These are phyloP conservation scores for Hyperoplus lanceolatus DNA, from an alignment of 2,797 vertebrate species.

Conservation along the genomic window DNA sequence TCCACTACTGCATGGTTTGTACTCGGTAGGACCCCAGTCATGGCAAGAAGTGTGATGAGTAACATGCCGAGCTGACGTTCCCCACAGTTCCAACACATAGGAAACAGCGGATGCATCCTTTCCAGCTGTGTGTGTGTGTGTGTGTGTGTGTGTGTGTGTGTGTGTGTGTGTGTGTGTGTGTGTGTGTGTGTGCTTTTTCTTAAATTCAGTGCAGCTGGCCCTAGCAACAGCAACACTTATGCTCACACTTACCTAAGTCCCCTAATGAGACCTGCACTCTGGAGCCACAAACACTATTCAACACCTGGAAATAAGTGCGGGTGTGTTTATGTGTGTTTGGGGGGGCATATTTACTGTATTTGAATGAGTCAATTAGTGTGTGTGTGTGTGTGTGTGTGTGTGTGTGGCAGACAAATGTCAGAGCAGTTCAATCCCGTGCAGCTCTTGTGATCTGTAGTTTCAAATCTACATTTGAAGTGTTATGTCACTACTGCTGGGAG, in stretches of 20 bases:
- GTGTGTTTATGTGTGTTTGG: slow-evolving; percentile 50
- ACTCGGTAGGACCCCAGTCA: slow-evolving; percentile 1
- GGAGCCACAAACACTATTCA: slow-evolving; percentile 52
- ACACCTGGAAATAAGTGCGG: slow-evolving; percentile 63
- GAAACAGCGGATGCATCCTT: neutral
- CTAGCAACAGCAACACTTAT: slow-evolving; percentile 34
- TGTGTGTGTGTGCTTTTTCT: slow-evolving; percentile 9
- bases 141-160: too few relatives aligned
- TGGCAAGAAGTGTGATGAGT: slow-evolving; percentile 11
- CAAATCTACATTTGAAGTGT: slow-evolving; percentile 21
- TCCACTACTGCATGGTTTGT: neutral
- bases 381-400: neutral
- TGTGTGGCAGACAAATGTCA: slow-evolving; percentile 29
- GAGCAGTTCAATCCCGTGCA: slow-evolving; percentile 28
- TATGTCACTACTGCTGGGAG: slow-evolving; percentile 16
- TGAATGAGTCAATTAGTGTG: slow-evolving; percentile 17
- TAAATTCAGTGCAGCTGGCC: slow-evolving; percentile 56
- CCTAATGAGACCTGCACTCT: slow-evolving; percentile 67
- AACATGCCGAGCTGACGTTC: slow-evolving; percentile 11
- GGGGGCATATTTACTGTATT: slow-evolving; percentile 16
- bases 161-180: neutral
- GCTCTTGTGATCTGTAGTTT: slow-evolving; percentile 31
- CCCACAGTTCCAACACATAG: slow-evolving; percentile 10
- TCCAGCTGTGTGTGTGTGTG: too few relatives aligned
- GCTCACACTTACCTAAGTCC: slow-evolving; percentile 75